A percentile compares a stretch with the other conserved stretches of the same genome.
phyloP scores from a whole-genome alignment of 2,888 invertebrate species.

The Aleiodes leptofemur region DNA sequence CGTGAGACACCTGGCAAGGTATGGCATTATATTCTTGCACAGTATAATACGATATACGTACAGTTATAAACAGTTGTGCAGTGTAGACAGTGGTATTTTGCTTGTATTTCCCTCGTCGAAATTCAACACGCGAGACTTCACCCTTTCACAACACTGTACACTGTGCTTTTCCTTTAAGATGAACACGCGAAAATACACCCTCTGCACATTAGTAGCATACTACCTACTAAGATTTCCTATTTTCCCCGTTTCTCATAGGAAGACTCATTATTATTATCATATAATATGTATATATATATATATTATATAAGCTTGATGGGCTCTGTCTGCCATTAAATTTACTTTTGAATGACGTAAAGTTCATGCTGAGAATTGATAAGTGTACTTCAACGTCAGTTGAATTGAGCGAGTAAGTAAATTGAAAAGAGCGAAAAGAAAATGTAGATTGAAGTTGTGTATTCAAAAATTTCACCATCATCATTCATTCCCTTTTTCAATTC shows the following conservation, averaged over 20 bases:
- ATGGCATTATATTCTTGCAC: not conserved
- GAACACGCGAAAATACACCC: conserved; percentile 29
- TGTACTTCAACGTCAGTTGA: conserved; percentile 22
- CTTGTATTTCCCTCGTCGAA: conserved; percentile 14
- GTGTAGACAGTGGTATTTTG: conserved; percentile 34
- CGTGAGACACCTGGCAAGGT: conserved; percentile 15
- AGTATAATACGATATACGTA: conserved; percentile 11
- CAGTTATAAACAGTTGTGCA: conserved; percentile 13
- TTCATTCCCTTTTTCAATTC: no score
- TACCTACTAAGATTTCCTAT: conserved; percentile 37
- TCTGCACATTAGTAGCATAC: conserved; percentile 18
- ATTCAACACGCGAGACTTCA: conserved; percentile 36
- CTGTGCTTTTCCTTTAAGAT: conserved; percentile 23
- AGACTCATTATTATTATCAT: conserved; percentile 35
- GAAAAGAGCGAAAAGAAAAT: not conserved
- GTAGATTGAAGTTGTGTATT: conserved; percentile 4
- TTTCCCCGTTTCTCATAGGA: conserved; percentile 34
- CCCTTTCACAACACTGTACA: conserved; percentile 27
- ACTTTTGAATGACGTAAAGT: not conserved
- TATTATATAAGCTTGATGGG: not conserved
- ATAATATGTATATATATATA: not conserved
- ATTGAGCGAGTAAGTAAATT: conserved; percentile 21
- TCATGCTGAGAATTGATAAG: conserved; percentile 8
- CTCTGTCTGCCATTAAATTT: not conserved
- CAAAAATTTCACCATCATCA: not conserved